Base-by-base conservation (phyloP, 2,888 invertebrate genomes). In the Ditula angustiorana region DNA sequence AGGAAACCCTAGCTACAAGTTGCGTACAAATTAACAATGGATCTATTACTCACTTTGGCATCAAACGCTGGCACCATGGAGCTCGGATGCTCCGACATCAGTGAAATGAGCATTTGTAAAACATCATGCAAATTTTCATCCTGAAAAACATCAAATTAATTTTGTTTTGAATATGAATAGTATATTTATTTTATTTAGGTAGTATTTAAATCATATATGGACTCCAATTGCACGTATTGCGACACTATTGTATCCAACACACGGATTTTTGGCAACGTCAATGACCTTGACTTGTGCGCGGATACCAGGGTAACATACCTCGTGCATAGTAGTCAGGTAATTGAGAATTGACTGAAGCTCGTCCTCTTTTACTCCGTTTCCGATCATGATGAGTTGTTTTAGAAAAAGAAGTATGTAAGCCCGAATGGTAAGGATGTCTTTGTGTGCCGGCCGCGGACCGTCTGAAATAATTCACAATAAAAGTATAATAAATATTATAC, bases 1-100 rank as follows among this genome's bases (percentile, higher is more conserved):
- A n/a, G n/a, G n/a, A n/a, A n/a, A n/a, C n/a, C n/a, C n/a, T n/a
- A 26, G 26, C 26, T 26, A 26, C n/a, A n/a, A n/a, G 26, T 5
- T 5, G 5, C 26, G 26, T 26, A 26, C 3, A 26, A 26, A 26
- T 2, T 26, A 26, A n/a, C 5, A n/a, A 4, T 7, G 13, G 0
- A 3, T 35, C 3, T n/a, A 1, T 41, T 19, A 61, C 67, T 75
- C 74, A 91, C 92, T 82, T 99, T 99, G 69, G 97, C 96, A 92
- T 99, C 99, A 89, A 99, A 99, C 59, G 99, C 98, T 37, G 99
- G 99, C 74, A 99, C 99, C 98, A 99, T 98, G 2, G 99, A 98
- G 73, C 99, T 97, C 0, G 99, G 99, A 87, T 99, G 99, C 86
- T 99, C 99, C 7, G 98, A 98, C 97, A 99, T 98, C 73, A 99